phyloP scores from a whole-genome alignment of 1,140 invertebrate genomes.

The Pollicipes pollicipes region DNA sequence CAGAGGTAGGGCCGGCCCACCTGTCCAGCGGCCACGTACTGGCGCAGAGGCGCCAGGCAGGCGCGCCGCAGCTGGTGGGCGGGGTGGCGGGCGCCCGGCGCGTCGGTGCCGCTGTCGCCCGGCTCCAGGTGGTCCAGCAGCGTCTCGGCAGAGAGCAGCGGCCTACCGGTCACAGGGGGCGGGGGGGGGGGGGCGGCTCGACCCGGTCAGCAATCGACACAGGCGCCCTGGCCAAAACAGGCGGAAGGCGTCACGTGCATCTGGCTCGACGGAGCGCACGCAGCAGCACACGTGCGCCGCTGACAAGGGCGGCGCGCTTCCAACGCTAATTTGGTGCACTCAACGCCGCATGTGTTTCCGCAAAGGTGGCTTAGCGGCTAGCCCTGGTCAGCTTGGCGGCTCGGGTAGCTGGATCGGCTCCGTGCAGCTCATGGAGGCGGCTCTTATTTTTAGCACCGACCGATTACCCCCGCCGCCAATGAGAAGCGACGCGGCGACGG shows the following conservation, averaged over 20 bases:
- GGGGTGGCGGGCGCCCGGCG: constrained; percentile 79
- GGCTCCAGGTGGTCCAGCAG: constrained; percentile 55
- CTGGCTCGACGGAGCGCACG: no score
- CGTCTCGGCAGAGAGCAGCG: no score
- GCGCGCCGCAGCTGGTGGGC: constrained; percentile 51
- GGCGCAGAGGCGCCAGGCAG: constrained; percentile 30
- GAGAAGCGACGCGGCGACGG: no score
- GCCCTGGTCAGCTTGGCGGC: no score
- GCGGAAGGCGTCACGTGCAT: no score
- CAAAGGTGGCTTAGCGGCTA: no score
- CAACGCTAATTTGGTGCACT: background rate
- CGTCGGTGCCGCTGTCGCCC: constrained; percentile 54
- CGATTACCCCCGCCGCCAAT: no score
- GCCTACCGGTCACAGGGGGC: constrained; percentile 25
- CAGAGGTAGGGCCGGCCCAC: constrained; percentile 64
- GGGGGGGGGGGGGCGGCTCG: constrained; percentile 30
- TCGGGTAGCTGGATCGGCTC: no score
- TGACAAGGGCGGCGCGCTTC: background rate
- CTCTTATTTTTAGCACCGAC: no score
- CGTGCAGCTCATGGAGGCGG: no score
- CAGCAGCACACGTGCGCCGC: background rate
- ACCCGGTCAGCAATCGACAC: background rate
- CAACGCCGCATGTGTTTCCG: no score
- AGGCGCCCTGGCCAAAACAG: background rate
- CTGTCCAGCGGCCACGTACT: constrained; percentile 31